Evolutionary conservation across 2,113 vertebrate species (phyloP).

Genomic region (Cheirogaleus medius): DNA sequence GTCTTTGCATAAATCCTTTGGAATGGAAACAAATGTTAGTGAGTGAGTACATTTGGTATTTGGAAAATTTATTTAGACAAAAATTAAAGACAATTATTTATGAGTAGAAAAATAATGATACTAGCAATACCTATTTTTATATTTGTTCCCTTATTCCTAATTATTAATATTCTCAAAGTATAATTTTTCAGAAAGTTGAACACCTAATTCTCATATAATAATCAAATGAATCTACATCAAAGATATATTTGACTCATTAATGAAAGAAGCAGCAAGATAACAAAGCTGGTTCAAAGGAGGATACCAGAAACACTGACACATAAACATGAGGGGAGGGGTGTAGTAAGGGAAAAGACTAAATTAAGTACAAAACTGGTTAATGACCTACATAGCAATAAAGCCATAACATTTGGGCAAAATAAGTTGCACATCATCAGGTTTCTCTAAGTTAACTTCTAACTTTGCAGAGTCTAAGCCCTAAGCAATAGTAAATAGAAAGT

Average conservation of each 20-base stretch:
- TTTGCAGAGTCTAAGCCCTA: not conserved
- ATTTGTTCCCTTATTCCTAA: not conserved
- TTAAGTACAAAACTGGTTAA: not conserved
- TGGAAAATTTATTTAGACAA: not conserved
- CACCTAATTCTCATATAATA: not conserved
- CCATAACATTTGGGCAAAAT: not conserved
- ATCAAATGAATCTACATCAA: not conserved
- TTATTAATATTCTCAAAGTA: conserved; percentile 11
- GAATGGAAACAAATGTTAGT: conserved; percentile 28
- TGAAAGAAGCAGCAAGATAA: not conserved
- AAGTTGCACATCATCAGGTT: not conserved
- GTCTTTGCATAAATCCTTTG: not conserved
- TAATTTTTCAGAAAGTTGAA: not conserved
- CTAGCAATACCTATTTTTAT: not conserved
- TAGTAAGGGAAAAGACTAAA: not conserved
- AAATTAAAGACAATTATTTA: not conserved
- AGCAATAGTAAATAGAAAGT: not conserved
- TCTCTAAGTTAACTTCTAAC: not conserved
- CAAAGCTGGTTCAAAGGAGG: not conserved
- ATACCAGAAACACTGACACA: not conserved
- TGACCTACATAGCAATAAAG: not conserved
- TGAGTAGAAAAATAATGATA: not conserved
- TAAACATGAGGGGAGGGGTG: not conserved
- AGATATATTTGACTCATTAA: not conserved
- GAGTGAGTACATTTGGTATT: not conserved